Evolutionary conservation across 2,113 vertebrate species (phyloP).

Genomic region (Guaruba guarouba): DNA sequence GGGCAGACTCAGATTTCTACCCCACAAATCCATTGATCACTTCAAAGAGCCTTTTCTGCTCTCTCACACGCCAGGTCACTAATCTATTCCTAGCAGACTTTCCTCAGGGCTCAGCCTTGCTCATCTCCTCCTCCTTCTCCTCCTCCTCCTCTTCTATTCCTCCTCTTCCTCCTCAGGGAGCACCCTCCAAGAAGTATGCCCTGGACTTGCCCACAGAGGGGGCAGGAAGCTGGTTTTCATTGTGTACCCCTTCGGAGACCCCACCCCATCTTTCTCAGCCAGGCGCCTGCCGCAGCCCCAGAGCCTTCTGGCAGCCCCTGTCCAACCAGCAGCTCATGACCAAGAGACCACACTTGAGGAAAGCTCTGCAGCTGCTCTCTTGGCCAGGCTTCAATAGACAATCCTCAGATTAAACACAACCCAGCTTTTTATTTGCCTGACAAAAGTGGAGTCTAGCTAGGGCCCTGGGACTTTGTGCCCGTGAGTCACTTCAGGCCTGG

Average conservation of each 20-base stretch:
- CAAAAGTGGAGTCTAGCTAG: background rate
- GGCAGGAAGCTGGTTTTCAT: fast-evolving
- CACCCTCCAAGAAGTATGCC: fast-evolving
- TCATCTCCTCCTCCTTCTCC: background rate
- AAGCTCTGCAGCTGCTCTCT: background rate
- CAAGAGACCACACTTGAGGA: background rate
- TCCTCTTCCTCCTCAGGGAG: background rate
- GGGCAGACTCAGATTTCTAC: background rate
- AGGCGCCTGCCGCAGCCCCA: background rate
- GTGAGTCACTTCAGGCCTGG: background rate
- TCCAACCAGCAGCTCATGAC: fast-evolving
- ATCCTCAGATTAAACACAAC: background rate
- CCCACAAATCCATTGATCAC: background rate
- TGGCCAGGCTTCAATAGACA: background rate
- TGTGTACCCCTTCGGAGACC: fast-evolving
- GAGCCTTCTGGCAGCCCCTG: background rate
- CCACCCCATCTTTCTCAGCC: background rate
- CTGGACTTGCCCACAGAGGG: fast-evolving
- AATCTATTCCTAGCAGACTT: background rate
- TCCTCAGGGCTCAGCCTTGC: background rate
- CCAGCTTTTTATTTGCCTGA: background rate
- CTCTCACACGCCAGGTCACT: background rate
- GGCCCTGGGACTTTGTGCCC: background rate
- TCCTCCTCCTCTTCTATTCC: background rate
- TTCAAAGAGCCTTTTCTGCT: background rate